Evolutionary conservation across 2,797 vertebrate species (phyloP), one percentile per base, ranked within the genome.

Genomic region (Lycodopsis pacificus): DNA sequence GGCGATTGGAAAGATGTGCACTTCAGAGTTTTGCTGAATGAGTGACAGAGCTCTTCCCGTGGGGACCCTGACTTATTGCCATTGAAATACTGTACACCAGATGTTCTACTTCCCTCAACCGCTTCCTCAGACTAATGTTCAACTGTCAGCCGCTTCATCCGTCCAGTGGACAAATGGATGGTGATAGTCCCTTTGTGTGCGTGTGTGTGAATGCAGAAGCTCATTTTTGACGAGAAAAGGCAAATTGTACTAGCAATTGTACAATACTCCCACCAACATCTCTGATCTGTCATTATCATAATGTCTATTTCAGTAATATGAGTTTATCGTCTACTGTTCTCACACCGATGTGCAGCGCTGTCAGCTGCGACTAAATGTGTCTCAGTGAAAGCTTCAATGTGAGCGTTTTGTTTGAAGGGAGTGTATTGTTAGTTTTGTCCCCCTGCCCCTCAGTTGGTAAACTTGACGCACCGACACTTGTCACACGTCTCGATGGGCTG

Each of bases 211-310:
- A 77, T 0, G 62, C 49, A 38, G 22, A 0, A 25, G 10, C 53
- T 59, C n/a, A 53, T 81, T 57, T 73, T 32, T 67, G 42, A 76
- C 69, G 22, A n/a, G 36, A 51, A 48, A 53, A 22, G 51, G 51
- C 51, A 53, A 51, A 51, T 87, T 68, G 70, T 75, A 67, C 70
- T 49, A 40, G 62, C 65, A 81, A 87, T 88, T 80, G 79, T 63
- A 61, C 49, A 73, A 82, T 56, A 64, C 85, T 85, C 85, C 71
- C 74, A 77, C 74, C 70, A 32, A 32, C 30, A 40, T 76, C 57
- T 80, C 83, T 75, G 66, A 76, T 70, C 74, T 68, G 27, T 79
- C 62, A 85, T 87, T 82, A 82, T 74, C 77, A 71, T 85, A 74
- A 86, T 80, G 71, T 76, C 65, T 62, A 10, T 86, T 80, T 76